Evolutionary conservation across 2,888 invertebrate species (phyloP).

Genomic region (Acleris cristana): DNA sequence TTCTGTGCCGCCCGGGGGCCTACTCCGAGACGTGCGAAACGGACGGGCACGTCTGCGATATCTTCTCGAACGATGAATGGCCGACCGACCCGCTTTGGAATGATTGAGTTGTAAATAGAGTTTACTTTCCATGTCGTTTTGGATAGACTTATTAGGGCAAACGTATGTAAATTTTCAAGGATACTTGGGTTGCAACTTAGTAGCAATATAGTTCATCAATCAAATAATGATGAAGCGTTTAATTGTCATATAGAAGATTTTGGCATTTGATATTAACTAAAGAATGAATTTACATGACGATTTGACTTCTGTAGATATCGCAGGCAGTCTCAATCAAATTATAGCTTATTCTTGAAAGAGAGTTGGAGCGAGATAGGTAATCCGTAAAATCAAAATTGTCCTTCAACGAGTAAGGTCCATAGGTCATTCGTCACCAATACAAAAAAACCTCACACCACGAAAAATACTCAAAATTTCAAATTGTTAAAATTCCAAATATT

Average conservation of each 20-base stretch:
- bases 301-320: no score
- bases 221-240: constrained; percentile 1
- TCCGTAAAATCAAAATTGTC: no score
- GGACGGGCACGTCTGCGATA: constrained; percentile 26
- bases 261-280: no score
- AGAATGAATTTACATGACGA: no score
- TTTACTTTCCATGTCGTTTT: constrained; percentile 18
- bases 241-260: no score
- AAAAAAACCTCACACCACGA: not conserved
- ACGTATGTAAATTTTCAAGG: not conserved
- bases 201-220: not conserved
- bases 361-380: no score
- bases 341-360: no score
- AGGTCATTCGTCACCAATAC: not conserved
- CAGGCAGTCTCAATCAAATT: no score
- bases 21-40: constrained; percentile 23
- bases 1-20: constrained; percentile 22
- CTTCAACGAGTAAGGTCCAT: no score
- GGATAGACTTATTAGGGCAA: constrained; percentile 7
- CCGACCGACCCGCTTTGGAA: constrained; percentile 3
- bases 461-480: no score
- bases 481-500: no score
- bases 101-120: constrained; percentile 24
- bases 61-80: constrained; percentile 23
- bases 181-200: not conserved